phyloP scores from a whole-genome alignment of 1,140 invertebrate genomes.

The Bombus ignitus region DNA sequence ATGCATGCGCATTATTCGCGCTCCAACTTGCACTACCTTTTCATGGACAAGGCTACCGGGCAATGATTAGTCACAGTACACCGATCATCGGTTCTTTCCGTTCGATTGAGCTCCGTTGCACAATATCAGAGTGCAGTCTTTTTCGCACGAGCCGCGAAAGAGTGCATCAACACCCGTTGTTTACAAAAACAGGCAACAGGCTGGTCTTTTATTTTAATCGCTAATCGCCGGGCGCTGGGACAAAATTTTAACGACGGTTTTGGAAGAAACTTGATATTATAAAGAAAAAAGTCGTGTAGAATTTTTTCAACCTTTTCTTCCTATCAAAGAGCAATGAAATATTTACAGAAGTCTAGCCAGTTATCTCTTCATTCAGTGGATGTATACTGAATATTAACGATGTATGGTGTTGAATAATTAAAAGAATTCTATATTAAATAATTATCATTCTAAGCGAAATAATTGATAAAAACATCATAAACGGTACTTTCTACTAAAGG shows the following conservation, averaged over 20 bases:
- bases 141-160: background rate
- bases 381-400: no score
- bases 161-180: conserved; percentile 34
- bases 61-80: conserved; percentile 46
- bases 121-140: conserved; percentile 21
- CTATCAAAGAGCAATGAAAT: background rate
- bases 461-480: background rate
- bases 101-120: conserved; percentile 32
- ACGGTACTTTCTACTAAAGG: background rate
- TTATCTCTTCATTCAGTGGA: no score
- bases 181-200: conserved; percentile 15
- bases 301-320: background rate
- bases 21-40: conserved; percentile 53
- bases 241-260: background rate
- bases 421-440: background rate
- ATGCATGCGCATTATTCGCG: conserved; percentile 50
- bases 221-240: background rate
- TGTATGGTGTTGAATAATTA: background rate
- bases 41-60: conserved; percentile 51
- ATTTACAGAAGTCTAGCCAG: background rate
- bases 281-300: background rate
- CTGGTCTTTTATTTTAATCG: background rate
- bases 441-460: background rate
- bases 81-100: conserved; percentile 35
- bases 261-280: background rate